Percentiles rank a stretch among this genome's conserved stretches.
Evolutionary conservation across 1,140 invertebrate species (phyloP).

Genomic region (Arion vulgaris): DNA sequence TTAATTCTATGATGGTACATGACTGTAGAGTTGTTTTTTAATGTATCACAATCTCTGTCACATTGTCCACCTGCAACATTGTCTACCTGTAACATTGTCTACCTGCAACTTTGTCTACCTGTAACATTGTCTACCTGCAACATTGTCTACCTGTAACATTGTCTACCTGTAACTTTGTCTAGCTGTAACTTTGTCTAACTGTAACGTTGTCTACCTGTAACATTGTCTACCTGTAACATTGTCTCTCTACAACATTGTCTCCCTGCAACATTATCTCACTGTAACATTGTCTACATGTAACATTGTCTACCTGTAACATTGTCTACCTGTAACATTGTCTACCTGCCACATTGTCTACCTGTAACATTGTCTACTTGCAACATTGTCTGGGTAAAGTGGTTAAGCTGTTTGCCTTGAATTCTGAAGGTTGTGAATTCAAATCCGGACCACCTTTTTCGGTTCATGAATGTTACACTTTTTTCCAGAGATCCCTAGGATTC

Average conservation of each 20-base stretch:
- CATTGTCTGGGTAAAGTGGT: too few relatives aligned
- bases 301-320: background rate
- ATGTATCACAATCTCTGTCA: background rate
- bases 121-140: background rate
- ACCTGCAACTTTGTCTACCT: background rate
- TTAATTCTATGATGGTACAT: constrained; percentile 65
- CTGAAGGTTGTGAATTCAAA: too few relatives aligned
- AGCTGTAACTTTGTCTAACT: background rate
- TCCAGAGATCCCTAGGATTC: too few relatives aligned
- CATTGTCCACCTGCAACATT: background rate
- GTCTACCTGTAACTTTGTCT: background rate
- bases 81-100: background rate
- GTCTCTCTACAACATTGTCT: background rate
- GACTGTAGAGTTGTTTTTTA: background rate
- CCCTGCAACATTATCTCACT: background rate
- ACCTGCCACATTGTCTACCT: background rate
- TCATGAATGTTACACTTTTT: too few relatives aligned
- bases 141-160: background rate
- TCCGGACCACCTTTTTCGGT: too few relatives aligned
- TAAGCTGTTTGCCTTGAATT: too few relatives aligned
- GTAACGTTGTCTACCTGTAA: background rate
- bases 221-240: background rate
- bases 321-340: background rate
- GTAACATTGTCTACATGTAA: background rate
- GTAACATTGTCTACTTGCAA: too few relatives aligned